A percentile compares a stretch with the other conserved stretches of the same genome.
Evolutionary conservation across 1,140 invertebrate species (phyloP).

Genomic region (Linepithema humile): DNA sequence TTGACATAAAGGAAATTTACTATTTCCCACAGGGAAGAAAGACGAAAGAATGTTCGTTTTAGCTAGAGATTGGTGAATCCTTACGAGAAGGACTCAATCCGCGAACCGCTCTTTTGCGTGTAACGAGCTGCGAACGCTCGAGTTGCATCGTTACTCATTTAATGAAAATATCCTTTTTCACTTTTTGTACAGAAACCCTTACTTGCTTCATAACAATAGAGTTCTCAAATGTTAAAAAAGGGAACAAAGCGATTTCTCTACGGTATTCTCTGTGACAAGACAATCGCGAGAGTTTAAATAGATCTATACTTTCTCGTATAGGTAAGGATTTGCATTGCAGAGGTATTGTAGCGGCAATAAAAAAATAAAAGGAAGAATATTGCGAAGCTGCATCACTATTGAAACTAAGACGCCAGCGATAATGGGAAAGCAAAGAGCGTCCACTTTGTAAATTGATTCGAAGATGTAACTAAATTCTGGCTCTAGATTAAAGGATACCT

Average conservation of each 20-base stretch:
- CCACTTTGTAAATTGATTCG: too few relatives aligned
- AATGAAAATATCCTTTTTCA: not conserved
- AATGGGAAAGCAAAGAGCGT: too few relatives aligned
- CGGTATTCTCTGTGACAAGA: not conserved
- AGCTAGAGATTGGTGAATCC: not conserved
- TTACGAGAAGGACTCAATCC: not conserved
- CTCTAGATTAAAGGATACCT: too few relatives aligned
- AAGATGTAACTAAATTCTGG: too few relatives aligned
- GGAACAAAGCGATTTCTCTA: not conserved
- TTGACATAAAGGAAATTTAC: not conserved
- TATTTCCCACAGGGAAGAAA: not conserved
- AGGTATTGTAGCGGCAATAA: not conserved
- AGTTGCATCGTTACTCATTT: conserved; percentile 10
- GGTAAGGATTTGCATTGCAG: not conserved
- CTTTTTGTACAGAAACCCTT: not conserved
- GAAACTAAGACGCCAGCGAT: too few relatives aligned
- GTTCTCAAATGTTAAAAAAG: not conserved
- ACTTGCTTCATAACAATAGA: not conserved
- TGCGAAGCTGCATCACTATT: not conserved
- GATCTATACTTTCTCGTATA: not conserved
- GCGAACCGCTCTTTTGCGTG: not conserved
- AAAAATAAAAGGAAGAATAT: not conserved
- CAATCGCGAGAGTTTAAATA: conserved; percentile 8
- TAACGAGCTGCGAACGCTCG: not conserved
- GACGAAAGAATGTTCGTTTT: not conserved